Percentiles rank a stretch among this genome's conserved stretches.
phyloP scores from a whole-genome alignment of 2,888 invertebrate species.

The Drosophila phalerata region DNA sequence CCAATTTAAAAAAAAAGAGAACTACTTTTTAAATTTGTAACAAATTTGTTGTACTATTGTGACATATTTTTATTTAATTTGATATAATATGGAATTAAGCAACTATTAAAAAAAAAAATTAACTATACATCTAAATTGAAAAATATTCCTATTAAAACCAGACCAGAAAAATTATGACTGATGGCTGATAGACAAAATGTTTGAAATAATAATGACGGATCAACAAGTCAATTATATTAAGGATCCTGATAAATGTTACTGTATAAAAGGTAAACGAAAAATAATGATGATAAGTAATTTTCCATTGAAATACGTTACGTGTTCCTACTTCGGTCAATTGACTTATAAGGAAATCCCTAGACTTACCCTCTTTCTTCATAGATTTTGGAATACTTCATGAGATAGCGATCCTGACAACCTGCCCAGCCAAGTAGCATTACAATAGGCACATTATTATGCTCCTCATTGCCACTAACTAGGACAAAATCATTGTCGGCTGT shows the following conservation, averaged over 20 bases:
- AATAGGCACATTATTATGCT: constrained; percentile 89
- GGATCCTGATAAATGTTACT: too few species aligned
- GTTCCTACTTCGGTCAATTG: background rate
- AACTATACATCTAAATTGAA: too few species aligned
- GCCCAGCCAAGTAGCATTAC: constrained; percentile 92
- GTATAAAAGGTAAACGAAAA: too few species aligned
- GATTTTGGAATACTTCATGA: constrained; percentile 92
- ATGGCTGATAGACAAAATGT: too few species aligned
- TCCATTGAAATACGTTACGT: background rate
- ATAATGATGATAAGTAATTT: background rate
- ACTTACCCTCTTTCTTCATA: constrained; percentile 91
- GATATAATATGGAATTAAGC: too few species aligned
- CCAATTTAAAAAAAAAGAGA: background rate
- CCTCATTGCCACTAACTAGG: constrained; percentile 85
- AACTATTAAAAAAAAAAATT: too few species aligned
- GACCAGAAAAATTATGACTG: too few species aligned
- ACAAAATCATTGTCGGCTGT: constrained; percentile 86
- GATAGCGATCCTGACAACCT: constrained; percentile 91
- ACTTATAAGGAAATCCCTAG: background rate
- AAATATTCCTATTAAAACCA: too few species aligned
- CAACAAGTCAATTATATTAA: too few species aligned
- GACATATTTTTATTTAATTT: too few species aligned
- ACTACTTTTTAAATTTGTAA: background rate
- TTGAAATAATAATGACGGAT: too few species aligned
- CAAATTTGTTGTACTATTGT: too few species aligned